These are phyloP conservation scores for Drosophila nannoptera DNA, from an alignment of 1,140 invertebrate species.

Conservation along the genomic window DNA sequence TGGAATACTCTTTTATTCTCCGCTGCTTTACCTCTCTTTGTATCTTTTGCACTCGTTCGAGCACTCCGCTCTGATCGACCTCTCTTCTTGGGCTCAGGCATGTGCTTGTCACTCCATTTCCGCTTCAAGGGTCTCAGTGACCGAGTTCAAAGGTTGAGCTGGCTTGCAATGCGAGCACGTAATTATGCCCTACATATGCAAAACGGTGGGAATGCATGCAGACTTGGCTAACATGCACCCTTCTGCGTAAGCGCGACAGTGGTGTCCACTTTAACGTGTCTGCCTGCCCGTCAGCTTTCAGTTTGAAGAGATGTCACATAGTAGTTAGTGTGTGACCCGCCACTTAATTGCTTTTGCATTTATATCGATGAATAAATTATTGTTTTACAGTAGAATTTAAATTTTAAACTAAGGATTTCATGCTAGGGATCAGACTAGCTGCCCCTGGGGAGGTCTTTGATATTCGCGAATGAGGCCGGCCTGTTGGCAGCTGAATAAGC, in stretches of 20 bases:
- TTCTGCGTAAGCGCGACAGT: neutral
- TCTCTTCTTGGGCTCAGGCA: neutral
- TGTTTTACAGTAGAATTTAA: no score
- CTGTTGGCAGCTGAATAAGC: constrained; percentile 29
- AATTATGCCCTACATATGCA: constrained; percentile 8
- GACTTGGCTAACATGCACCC: neutral
- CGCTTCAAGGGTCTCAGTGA: constrained; percentile 1
- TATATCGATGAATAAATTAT: no score
- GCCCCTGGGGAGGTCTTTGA: neutral
- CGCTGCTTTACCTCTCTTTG: no score
- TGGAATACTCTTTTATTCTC: no score
- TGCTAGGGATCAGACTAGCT: neutral
- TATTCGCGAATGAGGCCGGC: neutral
- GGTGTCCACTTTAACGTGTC: neutral
- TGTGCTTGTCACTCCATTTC: neutral
- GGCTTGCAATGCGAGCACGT: constrained; percentile 11
- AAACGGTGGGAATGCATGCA: neutral
- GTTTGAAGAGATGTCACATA: neutral
- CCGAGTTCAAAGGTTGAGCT: constrained; percentile 16
- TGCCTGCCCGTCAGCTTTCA: neutral
- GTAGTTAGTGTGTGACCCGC: neutral
- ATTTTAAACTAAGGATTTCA: neutral
- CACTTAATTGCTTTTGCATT: no score
- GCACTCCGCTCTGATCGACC: no score
- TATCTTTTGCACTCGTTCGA: no score